Percentiles rank a stretch among this genome's conserved stretches.
These are phyloP conservation scores for Pachyramphus minor DNA, from an alignment of 2,113 vertebrate genomes.

Conservation along the genomic window DNA sequence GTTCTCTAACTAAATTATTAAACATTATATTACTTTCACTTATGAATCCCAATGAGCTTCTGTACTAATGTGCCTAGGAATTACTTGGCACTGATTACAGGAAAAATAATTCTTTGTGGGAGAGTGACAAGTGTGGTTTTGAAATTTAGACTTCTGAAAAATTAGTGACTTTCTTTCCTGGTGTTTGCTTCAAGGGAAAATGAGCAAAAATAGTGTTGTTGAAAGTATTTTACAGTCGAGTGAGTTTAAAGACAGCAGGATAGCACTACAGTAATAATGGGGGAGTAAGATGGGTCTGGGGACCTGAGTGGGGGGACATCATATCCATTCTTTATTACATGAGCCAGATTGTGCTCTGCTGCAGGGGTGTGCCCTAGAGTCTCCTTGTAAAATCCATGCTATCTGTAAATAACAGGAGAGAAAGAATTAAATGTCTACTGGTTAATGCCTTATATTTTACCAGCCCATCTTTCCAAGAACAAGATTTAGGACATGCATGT, in stretches of 20 bases:
- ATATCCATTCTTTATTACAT: background rate
- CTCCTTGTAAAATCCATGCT: background rate
- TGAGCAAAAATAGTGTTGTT: background rate
- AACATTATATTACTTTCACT: background rate
- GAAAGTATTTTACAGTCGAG: background rate
- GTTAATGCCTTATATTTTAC: background rate
- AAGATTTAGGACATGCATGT: background rate
- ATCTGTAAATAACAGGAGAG: background rate
- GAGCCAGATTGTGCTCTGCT: background rate
- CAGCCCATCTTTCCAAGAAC: background rate
- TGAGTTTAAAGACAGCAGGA: background rate
- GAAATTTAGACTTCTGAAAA: slow-evolving; percentile 1
- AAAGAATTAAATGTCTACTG: background rate
- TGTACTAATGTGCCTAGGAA: slow-evolving; percentile 5
- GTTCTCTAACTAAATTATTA: slow-evolving; percentile 45
- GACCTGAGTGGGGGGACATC: fast-evolving
- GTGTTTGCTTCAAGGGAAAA: background rate
- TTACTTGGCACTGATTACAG: background rate
- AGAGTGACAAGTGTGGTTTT: background rate
- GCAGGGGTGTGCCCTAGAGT: background rate
- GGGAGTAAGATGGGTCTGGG: background rate
- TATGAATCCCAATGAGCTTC: background rate
- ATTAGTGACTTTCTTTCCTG: background rate
- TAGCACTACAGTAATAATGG: background rate
- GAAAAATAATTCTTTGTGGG: background rate